Conservation (phyloP, 2,888 invertebrate species). For the Pterostichus madidus region DNA sequence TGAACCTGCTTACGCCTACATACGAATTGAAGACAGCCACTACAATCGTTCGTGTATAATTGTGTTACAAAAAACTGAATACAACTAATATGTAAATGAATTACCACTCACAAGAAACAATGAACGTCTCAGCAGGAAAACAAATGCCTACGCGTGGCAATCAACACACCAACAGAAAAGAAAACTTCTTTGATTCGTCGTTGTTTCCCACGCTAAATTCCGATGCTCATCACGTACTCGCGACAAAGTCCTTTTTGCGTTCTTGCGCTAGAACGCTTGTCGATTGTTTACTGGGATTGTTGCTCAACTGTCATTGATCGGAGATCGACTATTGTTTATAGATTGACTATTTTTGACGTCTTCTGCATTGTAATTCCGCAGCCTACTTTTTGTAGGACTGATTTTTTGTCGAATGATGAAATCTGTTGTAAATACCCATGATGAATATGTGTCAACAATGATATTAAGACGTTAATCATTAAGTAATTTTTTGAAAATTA, state of each 20-base stretch:
- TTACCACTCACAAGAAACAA: too few species aligned
- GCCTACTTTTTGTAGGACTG: not conserved
- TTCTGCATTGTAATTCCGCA: slow-evolving; percentile 6
- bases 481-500: too few species aligned
- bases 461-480: too few species aligned
- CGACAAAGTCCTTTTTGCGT: slow-evolving; percentile 25
- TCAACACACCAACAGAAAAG: not conserved
- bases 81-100: too few species aligned
- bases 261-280: not conserved
- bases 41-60: too few species aligned
- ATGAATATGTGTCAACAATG: too few species aligned
- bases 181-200: not conserved
- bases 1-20: too few species aligned
- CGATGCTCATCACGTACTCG: slow-evolving; percentile 2
- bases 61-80: too few species aligned
- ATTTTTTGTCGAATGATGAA: slow-evolving; percentile 7
- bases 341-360: slow-evolving; percentile 32
- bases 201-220: slow-evolving; percentile 12
- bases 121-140: too few species aligned
- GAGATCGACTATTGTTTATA: slow-evolving; percentile 17
- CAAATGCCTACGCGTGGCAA: too few species aligned
- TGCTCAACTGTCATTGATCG: slow-evolving; percentile 29
- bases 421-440: not conserved
- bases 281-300: slow-evolving; percentile 19
- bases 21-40: too few species aligned